Evolutionary conservation across 2,888 invertebrate genomes (phyloP), one percentile per base, ranked within the genome.

Genomic region (Adelognathus sp.): DNA sequence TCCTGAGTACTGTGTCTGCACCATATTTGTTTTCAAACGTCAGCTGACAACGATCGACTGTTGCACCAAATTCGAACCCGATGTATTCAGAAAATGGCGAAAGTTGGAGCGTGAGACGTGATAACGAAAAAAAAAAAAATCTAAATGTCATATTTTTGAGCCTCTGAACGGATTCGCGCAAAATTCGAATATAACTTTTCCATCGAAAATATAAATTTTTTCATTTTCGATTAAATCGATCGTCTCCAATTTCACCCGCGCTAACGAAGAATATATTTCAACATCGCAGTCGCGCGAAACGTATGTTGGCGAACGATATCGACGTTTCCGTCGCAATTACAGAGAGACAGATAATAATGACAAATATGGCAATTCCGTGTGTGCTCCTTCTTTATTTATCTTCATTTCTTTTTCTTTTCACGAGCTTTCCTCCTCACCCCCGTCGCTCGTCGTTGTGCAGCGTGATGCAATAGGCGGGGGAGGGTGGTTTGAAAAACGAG

Each of bases 311-410:
- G 31, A 63, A 71, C 39, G 41, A 16, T 63, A 54, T 72, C 41
- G 61, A 72, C 31, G 71, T 72, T 33, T 50, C 61, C n/a, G 36
- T 44, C 71, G 61, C 61, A 31, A 63, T 72, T 63, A 54, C 41
- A 52, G 24, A n/a, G 29, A 29, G 61, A 72, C n/a, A n/a, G n/a
- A n/a, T 63, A 61, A 41, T 29, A n/a, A 31, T 54, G 21, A 46
- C 41, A 63, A 63, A 54, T 41, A 29, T n/a, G 54, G 41, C 27
- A 31, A 63, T 63, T 36, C 71, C 50, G 52, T 27, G 61, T 41
- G 29, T 24, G 27, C 50, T 18, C 24, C 31, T 27, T 61, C 50
- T 69, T 39, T 41, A 56, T 56, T 58, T 36, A 36, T 58, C 21
- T 18, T 52, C 27, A 9, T 52, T 52, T 11, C 24, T 39, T 61